phyloP scores from a whole-genome alignment of 2,888 invertebrate species.

The Cryptocheilus praepositus region DNA sequence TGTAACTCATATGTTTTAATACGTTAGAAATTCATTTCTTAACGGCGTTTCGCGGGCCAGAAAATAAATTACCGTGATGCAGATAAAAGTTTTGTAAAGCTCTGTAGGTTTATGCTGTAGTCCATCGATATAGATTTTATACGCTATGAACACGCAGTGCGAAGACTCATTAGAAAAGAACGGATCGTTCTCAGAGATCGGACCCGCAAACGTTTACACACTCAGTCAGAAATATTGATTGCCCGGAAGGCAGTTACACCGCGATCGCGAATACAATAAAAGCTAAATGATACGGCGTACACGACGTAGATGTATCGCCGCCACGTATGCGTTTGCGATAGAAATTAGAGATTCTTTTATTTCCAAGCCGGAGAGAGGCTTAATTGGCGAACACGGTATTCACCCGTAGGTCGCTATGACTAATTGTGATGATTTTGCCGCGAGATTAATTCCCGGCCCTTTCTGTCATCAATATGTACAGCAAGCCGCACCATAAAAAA shows the following conservation, averaged over 20 bases:
- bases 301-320: slow-evolving; percentile 4
- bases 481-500: not conserved
- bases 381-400: slow-evolving; percentile 18
- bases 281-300: slow-evolving; percentile 7
- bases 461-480: slow-evolving; percentile 2
- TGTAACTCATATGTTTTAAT: no score
- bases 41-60: no score
- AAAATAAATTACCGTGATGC: no score
- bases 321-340: slow-evolving; percentile 16
- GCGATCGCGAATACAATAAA: slow-evolving; percentile 21
- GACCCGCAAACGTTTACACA: slow-evolving; percentile 23
- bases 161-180: no score
- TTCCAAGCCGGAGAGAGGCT: slow-evolving; percentile 8
- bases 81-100: no score
- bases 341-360: slow-evolving; percentile 9
- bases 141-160: no score
- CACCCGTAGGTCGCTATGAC: not conserved
- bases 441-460: slow-evolving; percentile 16
- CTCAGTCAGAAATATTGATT: slow-evolving; percentile 31
- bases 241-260: slow-evolving; percentile 22
- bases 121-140: no score
- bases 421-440: slow-evolving; percentile 10
- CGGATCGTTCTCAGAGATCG: slow-evolving; percentile 27
- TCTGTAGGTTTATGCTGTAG: no score
- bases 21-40: no score